phyloP scores from a whole-genome alignment of 1,140 invertebrate species.

The Zophobas atratus region DNA sequence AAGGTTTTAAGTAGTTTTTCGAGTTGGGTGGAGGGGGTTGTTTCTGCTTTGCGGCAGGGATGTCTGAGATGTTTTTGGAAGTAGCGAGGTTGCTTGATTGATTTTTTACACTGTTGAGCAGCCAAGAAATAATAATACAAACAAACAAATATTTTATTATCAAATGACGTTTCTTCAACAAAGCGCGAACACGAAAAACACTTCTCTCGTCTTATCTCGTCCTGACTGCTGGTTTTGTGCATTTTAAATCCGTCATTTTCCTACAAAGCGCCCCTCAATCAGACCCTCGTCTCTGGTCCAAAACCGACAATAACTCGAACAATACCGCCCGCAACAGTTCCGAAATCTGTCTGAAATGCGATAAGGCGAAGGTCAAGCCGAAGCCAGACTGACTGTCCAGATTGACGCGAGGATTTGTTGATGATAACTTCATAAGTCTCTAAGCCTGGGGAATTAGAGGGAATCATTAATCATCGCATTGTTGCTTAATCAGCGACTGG shows the following conservation, averaged over 20 bases:
- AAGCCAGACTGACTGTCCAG: neutral
- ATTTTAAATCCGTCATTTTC: constrained; percentile 14
- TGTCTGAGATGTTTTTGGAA: too few relatives aligned
- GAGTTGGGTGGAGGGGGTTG: neutral
- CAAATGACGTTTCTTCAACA: too few relatives aligned
- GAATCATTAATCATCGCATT: constrained; percentile 28
- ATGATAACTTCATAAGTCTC: constrained; percentile 28
- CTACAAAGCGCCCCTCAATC: constrained; percentile 19
- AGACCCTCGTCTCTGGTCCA: constrained; percentile 11
- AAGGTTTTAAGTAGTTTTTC: neutral
- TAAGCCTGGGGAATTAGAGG: constrained; percentile 13
- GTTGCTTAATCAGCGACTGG: constrained; percentile 15
- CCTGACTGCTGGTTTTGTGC: neutral
- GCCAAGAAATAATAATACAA: too few relatives aligned
- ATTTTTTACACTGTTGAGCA: too few relatives aligned
- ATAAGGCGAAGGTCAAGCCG: constrained; percentile 18
- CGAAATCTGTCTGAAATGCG: constrained; percentile 1
- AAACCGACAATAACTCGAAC: constrained; percentile 7
- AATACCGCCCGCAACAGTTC: neutral
- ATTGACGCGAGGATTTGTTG: constrained; percentile 19
- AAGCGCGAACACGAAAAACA: neutral
- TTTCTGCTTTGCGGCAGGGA: too few relatives aligned
- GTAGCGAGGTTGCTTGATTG: too few relatives aligned
- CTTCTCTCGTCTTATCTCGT: neutral
- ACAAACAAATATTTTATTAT: too few relatives aligned